A percentile compares a stretch with the other conserved stretches of the same genome.
These are phyloP conservation scores for Caenorhabditis macrosperma DNA, from an alignment of 2,888 invertebrate species.

Conservation along the genomic window DNA sequence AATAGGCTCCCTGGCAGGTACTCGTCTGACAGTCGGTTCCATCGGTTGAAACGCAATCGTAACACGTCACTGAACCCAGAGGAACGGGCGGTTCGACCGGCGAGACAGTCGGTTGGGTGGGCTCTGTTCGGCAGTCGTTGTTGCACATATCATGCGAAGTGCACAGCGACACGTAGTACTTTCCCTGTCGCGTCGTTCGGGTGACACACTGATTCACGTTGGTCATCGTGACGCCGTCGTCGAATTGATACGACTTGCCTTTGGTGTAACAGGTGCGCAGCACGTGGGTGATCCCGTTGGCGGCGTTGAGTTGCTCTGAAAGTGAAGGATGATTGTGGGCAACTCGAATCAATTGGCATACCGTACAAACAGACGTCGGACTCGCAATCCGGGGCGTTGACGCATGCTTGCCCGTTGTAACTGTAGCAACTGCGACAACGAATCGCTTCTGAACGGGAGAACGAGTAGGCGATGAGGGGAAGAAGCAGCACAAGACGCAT, in stretches of 20 bases:
- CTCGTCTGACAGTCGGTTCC: constrained; percentile 61
- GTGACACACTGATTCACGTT: constrained; percentile 56
- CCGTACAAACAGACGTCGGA: constrained; percentile 53
- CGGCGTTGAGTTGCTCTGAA: constrained; percentile 49
- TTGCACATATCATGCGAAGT: constrained; percentile 60
- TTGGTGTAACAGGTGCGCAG: constrained; percentile 50
- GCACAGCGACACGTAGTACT: constrained; percentile 59
- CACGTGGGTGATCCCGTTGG: constrained; percentile 46
- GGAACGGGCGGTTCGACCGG: constrained; percentile 32
- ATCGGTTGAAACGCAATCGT: constrained; percentile 56
- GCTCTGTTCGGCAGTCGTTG: constrained; percentile 50
- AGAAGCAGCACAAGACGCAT: constrained; percentile 6
- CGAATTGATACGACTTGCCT: constrained; percentile 48
- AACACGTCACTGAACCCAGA: constrained; percentile 55
- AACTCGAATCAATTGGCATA: background rate
- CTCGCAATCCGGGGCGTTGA: constrained; percentile 61
- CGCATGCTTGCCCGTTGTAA: constrained; percentile 64
- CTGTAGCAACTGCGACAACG: constrained; percentile 61
- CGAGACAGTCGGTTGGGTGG: constrained; percentile 17
- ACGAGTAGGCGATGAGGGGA: background rate
- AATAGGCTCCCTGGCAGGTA: constrained; percentile 60
- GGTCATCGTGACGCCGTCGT: constrained; percentile 54
- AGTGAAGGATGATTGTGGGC: background rate
- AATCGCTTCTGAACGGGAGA: constrained; percentile 23
- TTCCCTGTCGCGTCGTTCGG: constrained; percentile 41